Evolutionary conservation across 2,888 invertebrate genomes (phyloP).

Genomic region (Aspidiotus destructor): DNA sequence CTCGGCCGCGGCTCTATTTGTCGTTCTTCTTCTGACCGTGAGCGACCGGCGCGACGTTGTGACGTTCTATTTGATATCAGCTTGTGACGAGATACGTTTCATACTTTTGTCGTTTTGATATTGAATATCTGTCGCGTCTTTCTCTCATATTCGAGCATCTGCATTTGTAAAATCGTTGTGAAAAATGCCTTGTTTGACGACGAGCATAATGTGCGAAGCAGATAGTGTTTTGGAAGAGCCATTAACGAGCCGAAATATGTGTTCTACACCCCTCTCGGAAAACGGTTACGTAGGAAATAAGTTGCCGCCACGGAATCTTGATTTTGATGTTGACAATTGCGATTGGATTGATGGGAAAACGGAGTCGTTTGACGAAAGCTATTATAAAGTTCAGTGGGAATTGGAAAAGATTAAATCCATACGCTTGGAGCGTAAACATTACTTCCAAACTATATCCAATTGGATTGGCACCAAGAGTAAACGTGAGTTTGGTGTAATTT

Average conservation of each 20-base stretch:
- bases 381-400: constrained; percentile 6
- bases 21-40: too few species aligned
- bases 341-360: neutral
- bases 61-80: too few species aligned
- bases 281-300: constrained; percentile 5
- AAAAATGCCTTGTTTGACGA: constrained; percentile 16
- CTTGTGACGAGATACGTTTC: too few species aligned
- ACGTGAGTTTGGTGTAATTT: too few species aligned
- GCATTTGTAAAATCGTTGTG: neutral
- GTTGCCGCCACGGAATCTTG: neutral
- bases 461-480: too few species aligned
- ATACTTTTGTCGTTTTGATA: too few species aligned
- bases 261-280: constrained; percentile 17
- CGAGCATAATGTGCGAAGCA: constrained; percentile 13
- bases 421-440: neutral
- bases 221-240: neutral
- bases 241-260: constrained; percentile 10
- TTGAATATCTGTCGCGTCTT: neutral
- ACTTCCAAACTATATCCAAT: too few species aligned
- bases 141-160: neutral
- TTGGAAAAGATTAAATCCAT: constrained; percentile 13
- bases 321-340: neutral
- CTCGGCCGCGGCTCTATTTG: too few species aligned
- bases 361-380: constrained; percentile 12
- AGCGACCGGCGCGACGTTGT: too few species aligned